Percentiles rank a stretch among this genome's conserved stretches.
These are phyloP conservation scores for Laspeyria flexula DNA, from an alignment of 2,888 invertebrate species.

Conservation along the genomic window DNA sequence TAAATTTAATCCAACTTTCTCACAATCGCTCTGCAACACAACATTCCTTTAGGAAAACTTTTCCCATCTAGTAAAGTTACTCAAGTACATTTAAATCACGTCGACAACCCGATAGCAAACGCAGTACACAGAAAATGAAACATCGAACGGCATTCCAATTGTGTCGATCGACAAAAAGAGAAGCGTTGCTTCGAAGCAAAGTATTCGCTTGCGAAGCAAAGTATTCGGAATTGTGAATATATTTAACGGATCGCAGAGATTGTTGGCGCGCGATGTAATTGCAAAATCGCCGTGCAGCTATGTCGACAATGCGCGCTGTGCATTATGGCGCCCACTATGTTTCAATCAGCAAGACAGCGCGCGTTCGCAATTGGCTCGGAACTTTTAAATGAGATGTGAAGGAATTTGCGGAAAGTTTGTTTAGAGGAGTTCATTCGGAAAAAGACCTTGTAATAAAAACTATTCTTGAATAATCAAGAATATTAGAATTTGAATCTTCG, in stretches of 20 bases:
- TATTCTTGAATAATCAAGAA: no score
- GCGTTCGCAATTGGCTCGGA: not conserved
- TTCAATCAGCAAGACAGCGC: constrained; percentile 5
- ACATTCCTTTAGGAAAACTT: not conserved
- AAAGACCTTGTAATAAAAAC: no score
- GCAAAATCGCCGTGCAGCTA: constrained; percentile 16
- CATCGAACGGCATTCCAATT: constrained; percentile 22
- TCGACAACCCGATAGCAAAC: not conserved
- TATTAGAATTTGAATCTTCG: no score
- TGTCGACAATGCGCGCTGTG: constrained; percentile 8
- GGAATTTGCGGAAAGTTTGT: constrained; percentile 8
- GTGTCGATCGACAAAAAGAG: constrained; percentile 18
- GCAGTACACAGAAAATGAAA: constrained; percentile 12
- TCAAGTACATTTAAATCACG: constrained; percentile 4
- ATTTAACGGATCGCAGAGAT: constrained; percentile 14
- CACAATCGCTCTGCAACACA: not conserved
- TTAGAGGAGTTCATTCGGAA: no score
- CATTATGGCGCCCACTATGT: not conserved
- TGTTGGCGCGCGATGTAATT: constrained; percentile 32
- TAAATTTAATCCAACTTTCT: not conserved
- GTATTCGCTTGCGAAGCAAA: constrained; percentile 9
- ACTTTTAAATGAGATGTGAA: not conserved
- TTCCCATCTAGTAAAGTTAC: constrained; percentile 1
- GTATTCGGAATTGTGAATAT: constrained; percentile 1
- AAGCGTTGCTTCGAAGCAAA: constrained; percentile 9